Percentiles rank a stretch among this genome's conserved stretches.
Evolutionary conservation across 2,113 vertebrate species (phyloP).

Genomic region (Climacteris rufus): DNA sequence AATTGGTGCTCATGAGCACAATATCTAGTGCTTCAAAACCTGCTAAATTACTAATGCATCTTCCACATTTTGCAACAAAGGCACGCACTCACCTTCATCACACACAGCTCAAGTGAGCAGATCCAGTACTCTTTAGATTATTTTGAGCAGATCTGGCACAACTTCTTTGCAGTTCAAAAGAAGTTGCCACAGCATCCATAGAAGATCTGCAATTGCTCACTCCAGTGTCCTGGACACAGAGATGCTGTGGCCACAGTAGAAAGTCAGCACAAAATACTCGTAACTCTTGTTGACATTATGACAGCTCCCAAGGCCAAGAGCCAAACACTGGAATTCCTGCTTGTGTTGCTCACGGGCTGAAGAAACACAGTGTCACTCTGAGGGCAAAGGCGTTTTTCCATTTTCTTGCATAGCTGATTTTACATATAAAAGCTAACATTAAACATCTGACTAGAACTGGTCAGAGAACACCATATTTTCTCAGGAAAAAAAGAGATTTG

Average conservation of each 20-base stretch:
- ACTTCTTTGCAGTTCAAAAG: neutral
- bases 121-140: neutral
- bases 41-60: neutral
- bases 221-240: neutral
- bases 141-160: neutral
- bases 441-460: neutral
- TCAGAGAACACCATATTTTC: neutral
- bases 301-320: neutral
- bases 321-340: neutral
- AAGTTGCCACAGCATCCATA: neutral
- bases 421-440: neutral
- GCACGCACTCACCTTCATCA: neutral
- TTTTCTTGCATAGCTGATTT: neutral
- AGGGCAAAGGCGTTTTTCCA: neutral
- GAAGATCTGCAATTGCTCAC: neutral
- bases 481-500: neutral
- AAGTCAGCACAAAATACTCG: neutral
- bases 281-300: neutral
- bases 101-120: neutral
- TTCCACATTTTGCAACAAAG: neutral
- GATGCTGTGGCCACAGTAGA: neutral
- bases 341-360: neutral
- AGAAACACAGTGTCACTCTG: neutral
- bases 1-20: accelerated
- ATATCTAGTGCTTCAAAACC: neutral